Evolutionary conservation across 2,797 vertebrate genomes (phyloP), one percentile per base, ranked within the genome.

Genomic region (Coluber constrictor): DNA sequence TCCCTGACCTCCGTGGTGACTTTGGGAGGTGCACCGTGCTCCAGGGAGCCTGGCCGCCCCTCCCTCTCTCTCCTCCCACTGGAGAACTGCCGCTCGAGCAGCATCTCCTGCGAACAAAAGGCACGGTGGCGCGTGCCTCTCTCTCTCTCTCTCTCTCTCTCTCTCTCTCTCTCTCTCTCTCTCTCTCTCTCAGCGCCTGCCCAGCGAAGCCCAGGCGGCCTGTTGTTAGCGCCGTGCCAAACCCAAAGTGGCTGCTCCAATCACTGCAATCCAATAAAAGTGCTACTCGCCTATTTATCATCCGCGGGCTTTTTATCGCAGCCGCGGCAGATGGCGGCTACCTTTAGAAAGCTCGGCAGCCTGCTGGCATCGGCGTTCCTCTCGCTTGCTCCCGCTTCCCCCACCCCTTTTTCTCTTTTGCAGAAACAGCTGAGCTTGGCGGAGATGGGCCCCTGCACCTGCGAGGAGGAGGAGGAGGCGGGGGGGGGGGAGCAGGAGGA

Each of bases 241-340:
- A 98, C 97, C 97, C 97, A 94, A 98, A 98, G 97, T 97, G 98
- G 97, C 98, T 98, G 97, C 97, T 97, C 96, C 96, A 93, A 86
- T 97, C 29, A 94, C 97, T 94, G 97, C 97, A 97, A 98, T 98
- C 97, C 98, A 98, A 98, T 98, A 98, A 98, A 97, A 97, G 97
- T 95, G 97, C 96, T 97, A 96, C 97, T 97, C 97, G 98, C 97
- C 98, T 98, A 98, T 98, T 98, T 98, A 98, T 98, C 98, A 97
- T 98, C 97, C 97, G 97, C 96, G 60, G 97, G 97, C 98, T 98
- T 98, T 98, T 98, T 97, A 98, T 98, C 97, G 96, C 97, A 95
- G 96, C 97, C 95, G 97, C 95, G 97, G 93, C 98, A 98, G 98
- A 98, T 98, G 98, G 98, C 97, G 96, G 97, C 97, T 97, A 97